Evolutionary conservation across 1,140 invertebrate genomes (phyloP).

Genomic region (Antheraea mylitta): DNA sequence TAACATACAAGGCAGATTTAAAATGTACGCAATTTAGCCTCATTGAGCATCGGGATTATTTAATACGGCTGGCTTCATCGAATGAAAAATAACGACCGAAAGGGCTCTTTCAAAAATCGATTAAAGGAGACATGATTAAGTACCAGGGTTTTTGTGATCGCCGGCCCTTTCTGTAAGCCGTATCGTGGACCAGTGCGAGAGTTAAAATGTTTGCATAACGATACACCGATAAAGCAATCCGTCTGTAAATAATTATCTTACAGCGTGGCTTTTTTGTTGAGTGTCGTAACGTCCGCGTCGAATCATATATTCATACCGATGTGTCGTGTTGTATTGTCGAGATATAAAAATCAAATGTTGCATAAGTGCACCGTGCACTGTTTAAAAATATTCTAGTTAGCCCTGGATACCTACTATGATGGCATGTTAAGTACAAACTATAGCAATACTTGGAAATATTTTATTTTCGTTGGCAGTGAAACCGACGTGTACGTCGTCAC

Average conservation of each 20-base stretch:
- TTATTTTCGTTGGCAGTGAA: too few species aligned
- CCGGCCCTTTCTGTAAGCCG: slow-evolving; percentile 28
- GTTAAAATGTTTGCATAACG: slow-evolving; percentile 47
- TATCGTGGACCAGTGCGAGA: slow-evolving; percentile 14
- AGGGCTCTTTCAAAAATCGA: slow-evolving; percentile 63
- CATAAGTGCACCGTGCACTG: too few species aligned
- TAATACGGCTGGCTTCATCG: slow-evolving; percentile 36
- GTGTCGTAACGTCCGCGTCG: slow-evolving; percentile 29
- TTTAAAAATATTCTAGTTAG: too few species aligned
- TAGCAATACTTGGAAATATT: too few species aligned
- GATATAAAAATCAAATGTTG: too few species aligned
- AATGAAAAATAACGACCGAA: slow-evolving; percentile 57
- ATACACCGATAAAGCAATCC: slow-evolving; percentile 54
- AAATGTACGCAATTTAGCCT: slow-evolving; percentile 48
- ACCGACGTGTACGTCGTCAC: too few species aligned
- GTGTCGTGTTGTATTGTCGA: too few species aligned
- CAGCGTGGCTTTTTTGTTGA: slow-evolving; percentile 41
- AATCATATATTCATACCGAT: not conserved
- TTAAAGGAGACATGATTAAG: slow-evolving; percentile 68
- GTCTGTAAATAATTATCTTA: slow-evolving; percentile 61
- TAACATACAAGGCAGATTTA: slow-evolving; percentile 33
- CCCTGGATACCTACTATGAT: too few species aligned
- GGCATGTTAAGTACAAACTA: too few species aligned
- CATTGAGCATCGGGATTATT: slow-evolving; percentile 44
- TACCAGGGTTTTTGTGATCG: slow-evolving; percentile 44